Conservation (phyloP, 2,797 vertebrate species). For the Eulemur mongoz region DNA sequence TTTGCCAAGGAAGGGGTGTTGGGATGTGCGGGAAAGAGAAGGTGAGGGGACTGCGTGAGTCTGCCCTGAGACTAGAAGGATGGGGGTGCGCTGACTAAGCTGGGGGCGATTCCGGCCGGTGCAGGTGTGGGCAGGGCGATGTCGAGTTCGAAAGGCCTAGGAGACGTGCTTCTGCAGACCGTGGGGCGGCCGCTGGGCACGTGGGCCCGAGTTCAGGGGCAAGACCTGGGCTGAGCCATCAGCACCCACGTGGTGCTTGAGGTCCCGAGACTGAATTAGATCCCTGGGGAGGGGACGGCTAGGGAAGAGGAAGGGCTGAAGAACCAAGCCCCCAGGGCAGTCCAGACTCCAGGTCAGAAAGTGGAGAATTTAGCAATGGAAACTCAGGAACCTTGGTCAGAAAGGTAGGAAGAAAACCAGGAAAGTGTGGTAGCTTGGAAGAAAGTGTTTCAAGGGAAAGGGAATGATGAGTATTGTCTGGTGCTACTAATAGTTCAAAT, state of each 20-base stretch:
- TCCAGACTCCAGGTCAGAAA: background rate
- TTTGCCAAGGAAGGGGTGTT: background rate
- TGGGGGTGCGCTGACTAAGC: no score
- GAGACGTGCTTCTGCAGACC: background rate
- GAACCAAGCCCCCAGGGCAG: background rate
- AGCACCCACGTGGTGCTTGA: background rate
- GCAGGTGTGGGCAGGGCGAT: background rate
- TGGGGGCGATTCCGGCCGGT: no score
- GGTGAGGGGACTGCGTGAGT: background rate
- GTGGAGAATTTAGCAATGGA: no score
- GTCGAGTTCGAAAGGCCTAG: no score
- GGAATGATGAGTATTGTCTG: no score
- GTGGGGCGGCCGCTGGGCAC: rapidly evolving
- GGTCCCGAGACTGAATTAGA: no score
- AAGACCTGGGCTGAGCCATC: background rate
- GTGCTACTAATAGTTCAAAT: rapidly evolving
- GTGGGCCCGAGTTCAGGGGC: background rate
- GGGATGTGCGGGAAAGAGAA: background rate
- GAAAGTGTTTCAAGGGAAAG: background rate
- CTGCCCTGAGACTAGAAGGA: background rate
- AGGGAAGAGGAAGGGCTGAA: background rate
- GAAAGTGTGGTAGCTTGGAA: background rate
- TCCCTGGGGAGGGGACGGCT: background rate
- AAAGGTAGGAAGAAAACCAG: background rate
- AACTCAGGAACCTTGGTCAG: background rate